Base-by-base conservation (phyloP, 2,113 vertebrate genomes). In the Entosphenus tridentatus region DNA sequence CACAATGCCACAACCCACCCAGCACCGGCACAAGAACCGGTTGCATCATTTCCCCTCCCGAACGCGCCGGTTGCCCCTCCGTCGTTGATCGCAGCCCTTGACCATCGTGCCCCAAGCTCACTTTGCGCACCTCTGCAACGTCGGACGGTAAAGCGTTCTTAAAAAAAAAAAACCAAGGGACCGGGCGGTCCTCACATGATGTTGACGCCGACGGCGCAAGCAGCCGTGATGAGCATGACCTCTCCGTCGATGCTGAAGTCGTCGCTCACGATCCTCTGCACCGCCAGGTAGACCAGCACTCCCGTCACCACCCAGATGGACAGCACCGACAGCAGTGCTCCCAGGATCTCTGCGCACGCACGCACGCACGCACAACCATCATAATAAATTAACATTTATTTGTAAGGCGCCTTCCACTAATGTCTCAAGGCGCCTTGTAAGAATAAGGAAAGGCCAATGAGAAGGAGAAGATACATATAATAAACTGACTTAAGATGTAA, bases 271-370 rank as follows among this genome's bases (percentile, higher is more conserved):
- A 93, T 76, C 70, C 89, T 83, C 75, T 86, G 80, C 1, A 73
- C 71, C 0, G 87, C 89, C 57, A 88, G 75, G 57, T 84, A 80
- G 6, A 92, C 79, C 73, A 95, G 76, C 57, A 82, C 80, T 0
- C 78, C 84, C 0, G 87, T 85, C 74, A 95, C 81, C 1, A 82
- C 82, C 90, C 87, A 95, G 79, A 96, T 86, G 54, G 88, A 89
- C 70, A 86, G 70, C 8, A 91, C 82, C 0, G 87, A 95, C 6
- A 91, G 67, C 72, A 91, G 74, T 11, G 86, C 83, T 11, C 87
- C 87, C 73, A 96, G 74, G 72, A 91, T 84, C 80, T 95, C 91
- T 95, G 74, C 10, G 57, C 59, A 57, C 1, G 2, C 57, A 75
- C 1, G 2, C 57, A 75, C 13, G 75, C 57, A 14, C 17, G 10